Base-by-base conservation (phyloP, 2,888 invertebrate genomes). In the Teleiodes luculella region DNA sequence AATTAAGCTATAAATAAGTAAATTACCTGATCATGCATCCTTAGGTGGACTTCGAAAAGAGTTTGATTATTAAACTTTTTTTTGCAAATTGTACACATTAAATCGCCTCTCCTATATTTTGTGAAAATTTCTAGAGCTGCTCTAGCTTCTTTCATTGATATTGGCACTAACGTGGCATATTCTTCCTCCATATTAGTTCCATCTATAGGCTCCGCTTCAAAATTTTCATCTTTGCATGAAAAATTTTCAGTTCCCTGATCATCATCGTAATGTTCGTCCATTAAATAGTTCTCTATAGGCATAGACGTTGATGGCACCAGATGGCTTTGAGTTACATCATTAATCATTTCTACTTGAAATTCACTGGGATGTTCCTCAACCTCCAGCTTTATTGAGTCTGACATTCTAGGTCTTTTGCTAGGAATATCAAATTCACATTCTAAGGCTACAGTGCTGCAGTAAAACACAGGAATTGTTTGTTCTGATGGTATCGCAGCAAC, bases 21-120 rank as follows among this genome's bases (percentile, higher is more conserved):
- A 55, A 31, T 70, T 66, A 85, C 88, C 76, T 73, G 78, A 63
- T 86, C 82, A 77, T 88, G 88, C 82, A 85, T 86, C 16, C 85
- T 69, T 60, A 69, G 68, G 65, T 88, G 88, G 16, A 68, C 52
- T 13, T 70, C 74, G 49, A 80, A 62, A 11, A 77, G 67, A 20
- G 71, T 70, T 20, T 80, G 77, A 67, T 66, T 78, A 45, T 66
- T 64, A 62, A 76, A 84, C 4, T 70, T 58, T 43, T 78, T 82
- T n/a, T 69, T 68, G 57, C 88, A 88, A 20, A 74, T 57, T 10
- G 67, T 54, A 65, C 88, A 88, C 11, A 64, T 63, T 56, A 67
- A 69, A 51, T 73, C 75, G 3, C 86, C 86, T 6, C 62, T 61
- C 36, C 75, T 72, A 35, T 74, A 78, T 64, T 74, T 63, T 64